Percentiles rank a stretch among this genome's conserved stretches.
Evolutionary conservation across 2,797 vertebrate species (phyloP).

Genomic region (Lacerta viridis): DNA sequence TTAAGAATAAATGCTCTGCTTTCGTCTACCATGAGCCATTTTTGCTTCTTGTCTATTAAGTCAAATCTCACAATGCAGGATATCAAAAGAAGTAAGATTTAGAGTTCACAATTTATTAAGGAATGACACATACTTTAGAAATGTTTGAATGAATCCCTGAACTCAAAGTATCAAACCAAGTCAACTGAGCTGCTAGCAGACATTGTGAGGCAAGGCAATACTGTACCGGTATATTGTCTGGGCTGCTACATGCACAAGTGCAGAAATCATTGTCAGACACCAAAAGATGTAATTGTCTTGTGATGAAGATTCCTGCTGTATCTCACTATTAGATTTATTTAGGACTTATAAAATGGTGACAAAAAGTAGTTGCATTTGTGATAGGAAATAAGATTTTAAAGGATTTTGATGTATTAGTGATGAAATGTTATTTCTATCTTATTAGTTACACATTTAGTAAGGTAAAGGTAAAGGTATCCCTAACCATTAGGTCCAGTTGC

Average conservation of each 20-base stretch:
- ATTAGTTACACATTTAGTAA: not conserved
- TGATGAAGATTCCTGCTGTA: not conserved
- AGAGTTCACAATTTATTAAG: not conserved
- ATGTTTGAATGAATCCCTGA: not conserved
- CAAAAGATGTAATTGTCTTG: not conserved
- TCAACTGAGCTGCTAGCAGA: not conserved
- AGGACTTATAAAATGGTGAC: too few relatives aligned
- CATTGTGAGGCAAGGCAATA: not conserved
- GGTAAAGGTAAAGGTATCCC: too few relatives aligned
- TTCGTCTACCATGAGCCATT: too few relatives aligned
- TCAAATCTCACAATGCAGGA: too few relatives aligned
- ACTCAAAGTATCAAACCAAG: not conserved
- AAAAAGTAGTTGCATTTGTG: not conserved
- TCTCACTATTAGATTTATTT: not conserved
- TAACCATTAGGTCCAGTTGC: too few relatives aligned
- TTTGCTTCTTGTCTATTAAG: too few relatives aligned
- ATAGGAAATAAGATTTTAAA: not conserved
- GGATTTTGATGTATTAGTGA: not conserved
- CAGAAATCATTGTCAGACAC: too few relatives aligned
- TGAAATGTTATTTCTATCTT: not conserved
- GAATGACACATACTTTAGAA: not conserved
- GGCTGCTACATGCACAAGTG: too few relatives aligned
- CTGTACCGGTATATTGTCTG: too few relatives aligned
- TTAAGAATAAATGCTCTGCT: too few relatives aligned
- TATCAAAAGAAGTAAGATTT: not conserved